Base-by-base conservation (phyloP, 1,140 invertebrate genomes). In the Trachelipus rathkii region DNA sequence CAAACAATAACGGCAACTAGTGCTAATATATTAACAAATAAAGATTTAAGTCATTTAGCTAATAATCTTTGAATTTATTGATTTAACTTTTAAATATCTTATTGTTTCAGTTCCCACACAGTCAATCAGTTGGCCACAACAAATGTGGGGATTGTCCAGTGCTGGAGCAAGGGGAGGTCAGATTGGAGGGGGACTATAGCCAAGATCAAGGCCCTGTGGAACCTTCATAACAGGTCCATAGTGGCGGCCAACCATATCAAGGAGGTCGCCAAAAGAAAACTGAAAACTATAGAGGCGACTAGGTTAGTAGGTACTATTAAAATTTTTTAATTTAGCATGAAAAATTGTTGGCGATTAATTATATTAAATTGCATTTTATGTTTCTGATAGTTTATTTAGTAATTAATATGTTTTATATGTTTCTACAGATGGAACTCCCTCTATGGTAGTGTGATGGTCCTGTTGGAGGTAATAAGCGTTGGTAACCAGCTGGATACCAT, bases 401-500 rank as follows among this genome's bases (percentile, higher is more conserved):
- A n/a, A n/a, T n/a, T n/a, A n/a, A n/a, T 33, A 3, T n/a, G 33
- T 33, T 33, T 33, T 33, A 33, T 33, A 3, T 33, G n/a, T 33
- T 33, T 33, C 33, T 33, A 33, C 33, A 33, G 33, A 33, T 33
- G 33, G 33, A 33, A 33, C 33, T 33, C 33, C 6, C n/a, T 33
- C 6, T 6, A 3, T 1, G 60, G 7, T 23, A n/a, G 60, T 66
- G 60, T 66, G 60, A n/a, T n/a, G 60, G 21, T 66, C 15, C 60
- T 66, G 60, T 7, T 66, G 60, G 7, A 66, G 60, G 60, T 66
- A 0, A 1, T 66, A 7, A n/a, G 15, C 15, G 60, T 66, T 66
- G 60, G 60, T 66, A 23, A 66, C 15, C 60, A 66, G 60, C 60
- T 66, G 60, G 60, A n/a, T n/a, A n/a, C n/a, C n/a, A n/a, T n/a